Evolutionary conservation across 35 echinoderm and acorn worm genomes (phyloP).

Genomic region (Lytechinus pictus): DNA sequence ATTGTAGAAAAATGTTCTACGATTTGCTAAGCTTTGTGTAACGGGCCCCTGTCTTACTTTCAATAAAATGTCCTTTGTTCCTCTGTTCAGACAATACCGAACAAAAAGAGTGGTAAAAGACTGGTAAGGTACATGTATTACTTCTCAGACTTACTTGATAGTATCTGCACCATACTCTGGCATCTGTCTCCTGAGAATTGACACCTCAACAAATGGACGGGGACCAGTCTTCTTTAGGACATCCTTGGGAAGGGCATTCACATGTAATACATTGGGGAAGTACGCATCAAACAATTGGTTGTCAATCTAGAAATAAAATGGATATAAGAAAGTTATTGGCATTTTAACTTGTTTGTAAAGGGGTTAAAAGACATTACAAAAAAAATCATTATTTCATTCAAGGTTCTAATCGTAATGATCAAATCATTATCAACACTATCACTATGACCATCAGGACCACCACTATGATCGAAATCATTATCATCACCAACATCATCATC

Average conservation of each 20-base stretch:
- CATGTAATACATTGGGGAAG: conserved; percentile 89
- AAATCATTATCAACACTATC: not conserved
- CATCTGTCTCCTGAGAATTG: conserved; percentile 75
- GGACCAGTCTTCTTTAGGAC: conserved; percentile 87
- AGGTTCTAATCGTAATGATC: not conserved
- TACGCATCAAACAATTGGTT: conserved; percentile 97
- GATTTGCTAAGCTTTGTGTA: too few relatives aligned
- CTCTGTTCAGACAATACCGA: not conserved
- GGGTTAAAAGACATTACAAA: too few relatives aligned
- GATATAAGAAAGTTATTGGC: not conserved
- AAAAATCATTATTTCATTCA: too few relatives aligned
- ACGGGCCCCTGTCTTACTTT: too few relatives aligned
- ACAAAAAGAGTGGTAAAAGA: too few relatives aligned
- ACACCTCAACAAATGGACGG: conserved; percentile 92
- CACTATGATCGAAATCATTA: not conserved
- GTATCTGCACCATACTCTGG: conserved; percentile 84
- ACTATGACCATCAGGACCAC: not conserved
- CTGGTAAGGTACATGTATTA: not conserved
- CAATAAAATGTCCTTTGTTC: too few relatives aligned
- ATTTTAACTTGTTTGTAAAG: not conserved
- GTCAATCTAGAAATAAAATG: conserved; percentile 73
- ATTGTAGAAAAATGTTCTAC: too few relatives aligned
- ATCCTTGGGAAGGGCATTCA: conserved; percentile 81
- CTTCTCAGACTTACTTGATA: conserved; percentile 80
- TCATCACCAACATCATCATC: not conserved